Evolutionary conservation across 1,140 invertebrate genomes (phyloP).

Genomic region (Thalassaphorura encarpata): DNA sequence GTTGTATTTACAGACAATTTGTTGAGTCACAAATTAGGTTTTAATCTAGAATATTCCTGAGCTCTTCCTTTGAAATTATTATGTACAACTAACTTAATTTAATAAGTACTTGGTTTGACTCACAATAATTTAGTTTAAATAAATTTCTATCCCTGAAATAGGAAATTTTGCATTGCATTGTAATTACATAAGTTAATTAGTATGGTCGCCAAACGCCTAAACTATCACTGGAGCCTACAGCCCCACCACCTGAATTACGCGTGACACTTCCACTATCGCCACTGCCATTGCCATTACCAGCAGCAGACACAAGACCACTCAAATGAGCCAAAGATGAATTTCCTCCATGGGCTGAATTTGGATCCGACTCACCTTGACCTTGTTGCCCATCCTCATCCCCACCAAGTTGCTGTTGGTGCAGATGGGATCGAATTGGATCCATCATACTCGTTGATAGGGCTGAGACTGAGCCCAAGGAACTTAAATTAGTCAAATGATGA

Average conservation of each 20-base stretch:
- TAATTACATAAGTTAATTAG: conserved; percentile 1
- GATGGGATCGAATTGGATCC: conserved; percentile 8
- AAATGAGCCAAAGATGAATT: conserved; percentile 4
- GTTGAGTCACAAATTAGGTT: neutral
- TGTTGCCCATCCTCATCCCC: neutral
- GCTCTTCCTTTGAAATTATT: neutral
- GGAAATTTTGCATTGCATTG: neutral
- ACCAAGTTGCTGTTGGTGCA: conserved; percentile 5
- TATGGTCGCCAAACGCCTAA: conserved; percentile 27
- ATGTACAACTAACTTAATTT: neutral
- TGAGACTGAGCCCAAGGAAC: neutral
- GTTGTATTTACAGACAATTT: neutral
- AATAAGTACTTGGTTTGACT: neutral
- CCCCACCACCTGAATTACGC: neutral
- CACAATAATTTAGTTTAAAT: neutral
- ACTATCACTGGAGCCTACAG: conserved; percentile 5
- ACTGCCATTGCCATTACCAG: neutral
- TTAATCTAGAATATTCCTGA: neutral
- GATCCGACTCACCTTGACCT: neutral
- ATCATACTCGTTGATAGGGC: conserved; percentile 1
- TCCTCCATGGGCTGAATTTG: neutral
- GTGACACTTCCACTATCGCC: neutral
- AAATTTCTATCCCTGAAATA: too few relatives aligned
- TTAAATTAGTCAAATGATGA: neutral
- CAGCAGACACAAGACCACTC: conserved; percentile 1